Base-by-base conservation (phyloP, 2,888 invertebrate species). In the Acholoe squamosa region DNA sequence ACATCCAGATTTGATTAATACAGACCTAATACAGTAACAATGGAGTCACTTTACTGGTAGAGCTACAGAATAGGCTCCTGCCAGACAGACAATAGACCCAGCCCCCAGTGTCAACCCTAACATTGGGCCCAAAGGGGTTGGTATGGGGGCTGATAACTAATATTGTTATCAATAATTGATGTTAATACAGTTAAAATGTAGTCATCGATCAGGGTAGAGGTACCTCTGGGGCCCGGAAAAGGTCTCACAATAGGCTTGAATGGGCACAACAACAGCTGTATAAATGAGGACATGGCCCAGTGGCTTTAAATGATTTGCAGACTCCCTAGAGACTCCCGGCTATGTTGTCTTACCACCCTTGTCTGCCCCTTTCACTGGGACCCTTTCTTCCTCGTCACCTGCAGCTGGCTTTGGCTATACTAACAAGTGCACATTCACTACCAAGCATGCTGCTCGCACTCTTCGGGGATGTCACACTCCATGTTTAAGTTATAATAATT, bases 11-110 rank as follows among this genome's bases (percentile, higher is more conserved):
- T 61, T 71, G 71, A 71, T 71, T 71, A 71, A 16, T 28, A n/a
- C 71, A 14, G n/a, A 28, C 71, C 71, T 71, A 71, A 71, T 71
- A 71, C 71, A 25, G 71, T 71, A 71, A 71, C 71, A 71, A 71
- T 71, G 5, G 71, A 71, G 71, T 14, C 22, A 3, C 61, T 61
- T 19, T n/a, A n/a, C n/a, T n/a, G n/a, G n/a, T n/a, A n/a, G n/a
- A n/a, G n/a, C n/a, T n/a, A n/a, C n/a, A n/a, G n/a, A n/a, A n/a
- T n/a, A n/a, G n/a, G n/a, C n/a, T n/a, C n/a, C n/a, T n/a, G n/a
- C n/a, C n/a, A 61, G 61, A 22, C 61, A 22, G 61, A 61, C 22
- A n/a, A 19, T 61, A 43, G 43, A 43, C 3, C 61, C 61, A n/a
- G 10, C 61, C 19, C 19, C 61, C 61, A 61, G 61, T n/a, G 12